Evolutionary conservation across 2,888 invertebrate species (phyloP), one percentile per base, ranked within the genome.

Genomic region (Epinotia brunnichana): DNA sequence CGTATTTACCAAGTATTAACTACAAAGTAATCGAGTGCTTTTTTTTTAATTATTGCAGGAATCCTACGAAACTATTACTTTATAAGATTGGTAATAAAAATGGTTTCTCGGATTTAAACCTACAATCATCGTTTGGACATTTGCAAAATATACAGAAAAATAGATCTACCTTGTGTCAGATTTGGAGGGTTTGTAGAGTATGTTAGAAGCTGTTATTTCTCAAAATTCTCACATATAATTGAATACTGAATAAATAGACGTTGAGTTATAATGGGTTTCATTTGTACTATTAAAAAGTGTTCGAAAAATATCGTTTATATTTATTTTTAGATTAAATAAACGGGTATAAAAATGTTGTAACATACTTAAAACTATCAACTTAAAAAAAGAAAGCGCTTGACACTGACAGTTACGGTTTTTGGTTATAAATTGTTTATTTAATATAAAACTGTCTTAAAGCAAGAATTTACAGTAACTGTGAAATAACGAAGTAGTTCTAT

Each of bases 351-450:
- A 35, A 35, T 35, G 9, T 35, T 2, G 9, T 2, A 35, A 9
- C 35, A 9, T 35, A 9, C 35, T 35, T 9, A 9, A 35, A 35
- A 35, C 35, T 35, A 35, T 35, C 0, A 1, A 3, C 1, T 0
- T 9, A 35, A 35, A 35, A 35, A 35, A 35, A 35, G 0, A 41
- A 9, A 41, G 1, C 17, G 19, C 17, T 21, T 54, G 54, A 54
- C 10, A 51, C 17, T 24, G 56, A 56, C 56, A 66, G 15, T 17
- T 29, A 9, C 54, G 9, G 4, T 48, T 59, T 51, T 19, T 39
- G 69, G 69, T 60, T 69, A 69, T 60, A 24, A n/a, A 53, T 69
- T 69, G 69, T 69, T 69, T 69, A 69, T 17, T 69, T 51, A 0
- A 19, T 3, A 13, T 35, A 3, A 21, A 54, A 13, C 24, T 54